Percentiles rank a stretch among this genome's conserved stretches.
Conservation (phyloP, 2,797 vertebrate species). For the Bucorvus abyssinicus region DNA sequence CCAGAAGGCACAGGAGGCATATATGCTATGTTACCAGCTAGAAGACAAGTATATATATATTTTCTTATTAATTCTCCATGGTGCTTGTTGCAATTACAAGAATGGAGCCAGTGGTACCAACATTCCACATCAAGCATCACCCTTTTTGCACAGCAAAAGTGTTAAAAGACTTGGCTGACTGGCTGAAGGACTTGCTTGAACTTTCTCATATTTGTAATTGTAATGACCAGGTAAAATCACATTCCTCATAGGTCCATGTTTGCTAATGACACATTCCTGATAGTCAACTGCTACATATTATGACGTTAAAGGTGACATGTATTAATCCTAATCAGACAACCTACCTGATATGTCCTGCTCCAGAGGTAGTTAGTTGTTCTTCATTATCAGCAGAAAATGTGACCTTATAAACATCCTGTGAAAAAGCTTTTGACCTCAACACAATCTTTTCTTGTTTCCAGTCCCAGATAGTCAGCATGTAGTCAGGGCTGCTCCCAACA, state of each 20-base stretch:
- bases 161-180: neutral
- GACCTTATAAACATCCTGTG: slow-evolving; percentile 88
- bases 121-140: neutral
- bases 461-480: slow-evolving; percentile 90
- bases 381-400: slow-evolving; percentile 89
- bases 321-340: neutral
- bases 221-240: neutral
- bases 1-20: neutral
- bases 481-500: slow-evolving; percentile 85
- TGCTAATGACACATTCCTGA: neutral
- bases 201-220: neutral
- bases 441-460: slow-evolving; percentile 88
- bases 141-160: neutral
- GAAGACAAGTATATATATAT: neutral
- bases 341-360: slow-evolving; percentile 91
- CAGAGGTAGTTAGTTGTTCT: slow-evolving; percentile 86
- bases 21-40: neutral
- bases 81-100: neutral
- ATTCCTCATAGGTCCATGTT: neutral
- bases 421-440: slow-evolving; percentile 86
- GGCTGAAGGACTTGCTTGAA: neutral
- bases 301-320: neutral
- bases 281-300: neutral
- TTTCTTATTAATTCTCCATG: neutral
- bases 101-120: neutral